Base-by-base conservation (phyloP, 2,113 vertebrate species). In the Peromyscus maniculatus region DNA sequence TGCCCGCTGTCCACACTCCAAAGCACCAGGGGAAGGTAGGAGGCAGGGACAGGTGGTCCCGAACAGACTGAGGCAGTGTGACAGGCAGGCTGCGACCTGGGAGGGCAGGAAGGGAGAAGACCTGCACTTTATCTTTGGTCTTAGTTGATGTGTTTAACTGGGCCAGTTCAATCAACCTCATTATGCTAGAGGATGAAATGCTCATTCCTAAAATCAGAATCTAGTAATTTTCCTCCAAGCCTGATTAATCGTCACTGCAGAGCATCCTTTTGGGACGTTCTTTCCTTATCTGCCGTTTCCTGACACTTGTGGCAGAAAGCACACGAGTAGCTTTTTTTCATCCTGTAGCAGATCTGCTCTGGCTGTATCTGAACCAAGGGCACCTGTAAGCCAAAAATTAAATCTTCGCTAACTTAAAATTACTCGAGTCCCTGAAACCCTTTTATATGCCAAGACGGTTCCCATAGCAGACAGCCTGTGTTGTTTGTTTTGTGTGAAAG, bases 401-500 rank as follows among this genome's bases (percentile, higher is more conserved):
- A 99, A 99, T 98, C 98, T 98, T 98, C 92, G 98, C 98, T 98
- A 98, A 99, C 98, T 99, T 98, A 98, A 98, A 99, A 99, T 99
- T 98, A 98, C 98, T 99, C 98, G 93, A 98, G 98, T 97, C 98
- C 98, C 98, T 98, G 98, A 98, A 99, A 98, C 98, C 98, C 98
- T 99, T 99, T 99, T 98, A 98, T 99, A 98, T 98, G 98, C 99
- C 99, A 98, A 98, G 98, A 98, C 96, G 98, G 99, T 99, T 99
- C 99, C 99, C 99, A 99, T 98, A 99, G 99, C 99, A 99, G 99
- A 99, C 99, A 99, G 99, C 98, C 98, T 98, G 99, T 99, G 99
- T 99, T 99, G 99, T 99, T 99, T 99, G 99, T 99, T 99, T 99
- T 99, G 99, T 99, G 99, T 99, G 99, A 99, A 99, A 99, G 99